Evolutionary conservation across 2,797 vertebrate genomes (phyloP), one percentile per base, ranked within the genome.

Genomic region (Leptoclinus maculatus): DNA sequence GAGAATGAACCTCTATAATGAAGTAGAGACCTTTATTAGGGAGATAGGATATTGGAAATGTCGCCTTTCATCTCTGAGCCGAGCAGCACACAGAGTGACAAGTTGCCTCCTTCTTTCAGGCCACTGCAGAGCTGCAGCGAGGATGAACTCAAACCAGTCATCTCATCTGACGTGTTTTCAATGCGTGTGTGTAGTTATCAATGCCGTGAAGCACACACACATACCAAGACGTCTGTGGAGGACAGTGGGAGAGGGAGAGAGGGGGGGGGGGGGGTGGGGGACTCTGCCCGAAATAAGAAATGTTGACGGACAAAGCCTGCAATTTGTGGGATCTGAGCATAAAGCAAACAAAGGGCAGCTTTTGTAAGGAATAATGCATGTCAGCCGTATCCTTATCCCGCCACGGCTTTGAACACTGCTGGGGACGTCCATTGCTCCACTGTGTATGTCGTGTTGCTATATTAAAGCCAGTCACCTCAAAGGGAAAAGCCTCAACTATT

Each of bases 391-490:
- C 92, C 87, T 72, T 81, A 66, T 79, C 84, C 90, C 81, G 86
- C 91, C 79, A 59, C 87, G 78, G 85, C 93, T 95, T 95, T 95
- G 94, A 95, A 94, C 93, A 65, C 76, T 70, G 91, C 89, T 89
- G 91, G 91, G 90, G 92, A 91, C 53, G 84, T 88, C 87, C 91
- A 86, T 76, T 75, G 79, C 88, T 87, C 77, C 85, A 47, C 92
- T 90, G 90, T 92, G 88, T 90, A 64, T 83, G 90, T 88, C 74
- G 76, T 79, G 88, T 84, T 93, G 85, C 92, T 94, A 93, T 94
- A 95, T 94, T 95, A 95, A 95, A 95, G 92, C 87, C 92, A 90
- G 91, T 94, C 93, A 88, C 91, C 93, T 94, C 93, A 94, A 94
- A 95, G 90, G 78, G 72, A 7, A 89, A 94, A 93, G 86, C 94